A percentile compares a stretch with the other conserved stretches of the same genome.
Evolutionary conservation across 2,888 invertebrate species (phyloP).

Genomic region (Oscheius sp.): DNA sequence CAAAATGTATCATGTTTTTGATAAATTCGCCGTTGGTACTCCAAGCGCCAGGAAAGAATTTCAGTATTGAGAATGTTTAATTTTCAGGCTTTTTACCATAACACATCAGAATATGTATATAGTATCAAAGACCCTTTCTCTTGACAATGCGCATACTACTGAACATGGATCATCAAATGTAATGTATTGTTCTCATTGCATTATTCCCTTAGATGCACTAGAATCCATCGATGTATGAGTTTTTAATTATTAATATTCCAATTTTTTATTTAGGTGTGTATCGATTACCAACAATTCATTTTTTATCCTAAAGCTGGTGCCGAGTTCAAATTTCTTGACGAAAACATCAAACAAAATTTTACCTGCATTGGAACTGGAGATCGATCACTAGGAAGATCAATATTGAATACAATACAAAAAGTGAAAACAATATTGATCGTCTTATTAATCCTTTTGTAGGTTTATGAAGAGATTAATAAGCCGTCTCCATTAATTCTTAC

Average conservation of each 20-base stretch:
- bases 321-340: slow-evolving; percentile 25
- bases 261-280: slow-evolving; percentile 10
- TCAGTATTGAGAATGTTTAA: background rate
- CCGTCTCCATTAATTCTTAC: slow-evolving; percentile 2
- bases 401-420: slow-evolving; percentile 27
- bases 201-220: slow-evolving; percentile 23
- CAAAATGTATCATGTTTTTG: slow-evolving; percentile 37
- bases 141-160: background rate
- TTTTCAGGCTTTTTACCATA: slow-evolving; percentile 33
- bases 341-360: background rate
- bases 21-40: slow-evolving; percentile 30
- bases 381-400: slow-evolving; percentile 23
- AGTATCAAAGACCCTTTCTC: slow-evolving; percentile 30
- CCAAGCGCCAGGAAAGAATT: slow-evolving; percentile 19
- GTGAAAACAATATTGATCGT: background rate
- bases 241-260: background rate
- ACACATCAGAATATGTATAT: slow-evolving; percentile 38
- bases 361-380: slow-evolving; percentile 33
- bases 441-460: slow-evolving; percentile 15
- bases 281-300: slow-evolving; percentile 20
- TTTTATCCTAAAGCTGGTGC: slow-evolving; percentile 23
- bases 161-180: slow-evolving; percentile 4
- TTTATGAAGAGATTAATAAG: background rate
- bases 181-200: slow-evolving; percentile 31
- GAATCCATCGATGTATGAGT: slow-evolving; percentile 35